Conservation (phyloP, 2,888 invertebrate species). For the Phorcus lineatus region DNA sequence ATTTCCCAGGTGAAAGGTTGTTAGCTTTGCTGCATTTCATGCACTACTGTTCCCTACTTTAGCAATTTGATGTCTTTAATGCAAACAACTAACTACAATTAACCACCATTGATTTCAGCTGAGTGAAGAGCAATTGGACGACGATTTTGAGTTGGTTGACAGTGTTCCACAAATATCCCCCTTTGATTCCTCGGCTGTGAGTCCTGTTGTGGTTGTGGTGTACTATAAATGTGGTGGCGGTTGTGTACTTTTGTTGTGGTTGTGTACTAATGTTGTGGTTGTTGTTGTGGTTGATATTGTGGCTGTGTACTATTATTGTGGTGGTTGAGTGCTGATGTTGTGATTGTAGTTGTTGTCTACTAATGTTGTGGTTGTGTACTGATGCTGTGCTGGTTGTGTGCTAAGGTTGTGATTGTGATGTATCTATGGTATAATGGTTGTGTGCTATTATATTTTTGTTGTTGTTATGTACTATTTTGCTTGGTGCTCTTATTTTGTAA, state of each 20-base stretch:
- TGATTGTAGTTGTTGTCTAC: background rate
- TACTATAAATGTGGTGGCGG: background rate
- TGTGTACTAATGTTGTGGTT: background rate
- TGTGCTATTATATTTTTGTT: too few species aligned
- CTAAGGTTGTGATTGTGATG: too few species aligned
- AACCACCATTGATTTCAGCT: background rate
- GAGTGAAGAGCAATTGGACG: background rate
- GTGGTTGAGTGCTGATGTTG: background rate
- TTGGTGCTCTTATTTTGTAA: too few species aligned
- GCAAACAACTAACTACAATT: too few species aligned
- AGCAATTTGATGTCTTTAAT: too few species aligned
- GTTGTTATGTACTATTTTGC: too few species aligned
- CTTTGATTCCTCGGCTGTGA: background rate
- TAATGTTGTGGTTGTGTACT: background rate
- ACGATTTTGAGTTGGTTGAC: constrained; percentile 20
- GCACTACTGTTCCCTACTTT: too few species aligned
- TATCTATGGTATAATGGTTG: too few species aligned
- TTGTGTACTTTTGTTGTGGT: background rate
- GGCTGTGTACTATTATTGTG: background rate
- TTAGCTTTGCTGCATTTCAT: too few species aligned
- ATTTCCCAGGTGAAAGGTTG: too few species aligned
- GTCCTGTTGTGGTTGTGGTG: background rate
- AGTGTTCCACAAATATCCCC: background rate
- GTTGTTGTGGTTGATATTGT: background rate
- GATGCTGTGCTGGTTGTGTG: too few species aligned